These are phyloP conservation scores for Ennomos erosarius DNA, from an alignment of 2,888 invertebrate genomes.

Conservation along the genomic window DNA sequence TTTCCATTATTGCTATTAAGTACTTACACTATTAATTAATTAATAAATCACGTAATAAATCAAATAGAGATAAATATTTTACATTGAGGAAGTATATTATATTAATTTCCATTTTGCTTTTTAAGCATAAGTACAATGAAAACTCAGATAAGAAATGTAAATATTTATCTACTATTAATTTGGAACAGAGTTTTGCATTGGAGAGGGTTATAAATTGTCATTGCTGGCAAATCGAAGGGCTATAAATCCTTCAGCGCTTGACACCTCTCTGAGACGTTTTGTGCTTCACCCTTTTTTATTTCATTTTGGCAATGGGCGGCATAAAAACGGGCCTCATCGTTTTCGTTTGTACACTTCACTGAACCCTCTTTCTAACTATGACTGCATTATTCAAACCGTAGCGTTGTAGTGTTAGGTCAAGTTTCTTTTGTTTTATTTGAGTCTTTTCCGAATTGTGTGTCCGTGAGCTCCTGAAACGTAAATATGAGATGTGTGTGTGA, in stretches of 20 bases:
- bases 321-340: constrained; percentile 11
- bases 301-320: constrained; percentile 20
- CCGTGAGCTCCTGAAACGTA: constrained; percentile 3
- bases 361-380: constrained; percentile 17
- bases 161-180: not conserved
- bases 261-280: constrained; percentile 24
- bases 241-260: constrained; percentile 25
- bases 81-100: no score
- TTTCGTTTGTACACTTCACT: constrained; percentile 15
- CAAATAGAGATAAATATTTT: no score
- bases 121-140: no score
- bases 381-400: constrained; percentile 21
- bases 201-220: constrained; percentile 22
- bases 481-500: no score
- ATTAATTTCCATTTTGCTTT: no score
- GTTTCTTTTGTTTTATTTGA: constrained; percentile 5
- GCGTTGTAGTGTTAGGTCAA: constrained; percentile 9
- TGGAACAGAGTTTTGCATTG: constrained; percentile 14
- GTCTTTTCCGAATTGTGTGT: constrained; percentile 1
- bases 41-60: no score
- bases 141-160: no score
- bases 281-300: constrained; percentile 25
- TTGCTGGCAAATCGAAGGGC: constrained; percentile 18
- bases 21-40: no score
- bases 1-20: not conserved